phyloP scores from a whole-genome alignment of 53 echinoderm and acorn worm species.

The Hippasteria phrygiana region DNA sequence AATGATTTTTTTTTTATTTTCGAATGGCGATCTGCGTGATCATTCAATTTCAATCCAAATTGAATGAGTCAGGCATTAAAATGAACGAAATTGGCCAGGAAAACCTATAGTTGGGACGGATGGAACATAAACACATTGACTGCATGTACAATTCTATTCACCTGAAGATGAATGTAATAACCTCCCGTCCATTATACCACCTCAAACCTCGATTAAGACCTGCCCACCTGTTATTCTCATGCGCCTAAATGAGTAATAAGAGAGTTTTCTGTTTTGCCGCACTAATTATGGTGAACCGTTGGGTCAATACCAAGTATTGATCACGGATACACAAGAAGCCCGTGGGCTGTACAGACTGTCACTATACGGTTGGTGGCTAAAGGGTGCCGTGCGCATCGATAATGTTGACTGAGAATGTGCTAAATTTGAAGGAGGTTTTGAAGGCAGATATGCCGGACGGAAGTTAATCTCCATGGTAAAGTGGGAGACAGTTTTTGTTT shows the following conservation, averaged over 20 bases:
- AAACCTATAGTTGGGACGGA: too few species aligned
- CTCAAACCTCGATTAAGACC: neutral
- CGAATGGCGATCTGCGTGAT: too few species aligned
- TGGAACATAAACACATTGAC: too few species aligned
- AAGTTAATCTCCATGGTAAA: neutral
- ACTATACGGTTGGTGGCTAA: neutral
- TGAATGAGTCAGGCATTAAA: too few species aligned
- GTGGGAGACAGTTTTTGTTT: neutral
- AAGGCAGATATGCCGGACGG: neutral
- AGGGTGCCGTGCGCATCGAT: neutral
- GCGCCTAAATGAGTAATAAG: neutral
- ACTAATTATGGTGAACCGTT: conserved; percentile 6
- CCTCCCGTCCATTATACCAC: neutral
- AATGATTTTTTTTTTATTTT: too few species aligned
- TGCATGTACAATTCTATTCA: too few species aligned
- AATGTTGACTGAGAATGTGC: neutral
- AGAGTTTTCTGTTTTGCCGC: neutral
- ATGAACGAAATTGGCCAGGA: too few species aligned
- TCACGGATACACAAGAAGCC: neutral
- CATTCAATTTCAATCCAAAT: too few species aligned
- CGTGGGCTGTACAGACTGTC: neutral
- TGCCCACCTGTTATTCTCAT: neutral
- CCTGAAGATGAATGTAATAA: too few species aligned
- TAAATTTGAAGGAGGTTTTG: neutral
- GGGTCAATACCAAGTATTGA: conserved; percentile 32